Percentiles rank a stretch among this genome's conserved stretches.
phyloP scores from a whole-genome alignment of 2,113 vertebrate genomes.

The Heloderma charlesbogerti region DNA sequence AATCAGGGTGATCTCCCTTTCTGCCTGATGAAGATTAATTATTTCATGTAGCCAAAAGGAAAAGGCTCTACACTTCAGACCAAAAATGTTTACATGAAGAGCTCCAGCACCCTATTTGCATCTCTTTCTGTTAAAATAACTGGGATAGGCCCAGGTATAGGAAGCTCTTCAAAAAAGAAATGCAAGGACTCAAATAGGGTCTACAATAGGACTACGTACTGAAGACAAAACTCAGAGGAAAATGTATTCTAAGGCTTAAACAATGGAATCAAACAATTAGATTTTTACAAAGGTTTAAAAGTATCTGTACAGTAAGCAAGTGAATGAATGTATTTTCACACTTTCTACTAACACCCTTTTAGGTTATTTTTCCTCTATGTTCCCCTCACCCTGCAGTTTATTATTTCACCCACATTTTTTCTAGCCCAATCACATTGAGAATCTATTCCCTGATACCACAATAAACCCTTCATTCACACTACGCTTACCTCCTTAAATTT shows the following conservation, averaged over 20 bases:
- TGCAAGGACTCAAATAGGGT: background rate
- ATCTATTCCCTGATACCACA: background rate
- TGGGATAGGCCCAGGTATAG: background rate
- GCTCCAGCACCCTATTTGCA: background rate
- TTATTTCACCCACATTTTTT: background rate
- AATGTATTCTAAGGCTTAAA: background rate
- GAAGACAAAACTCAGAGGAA: background rate
- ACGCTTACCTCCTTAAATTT: background rate
- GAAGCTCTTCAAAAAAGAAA: background rate
- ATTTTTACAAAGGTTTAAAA: background rate
- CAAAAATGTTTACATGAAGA: background rate
- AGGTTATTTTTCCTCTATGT: background rate
- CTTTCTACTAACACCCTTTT: background rate
- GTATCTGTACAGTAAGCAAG: background rate
- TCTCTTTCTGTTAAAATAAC: background rate
- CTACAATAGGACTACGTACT: background rate
- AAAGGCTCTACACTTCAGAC: background rate
- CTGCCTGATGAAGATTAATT: background rate
- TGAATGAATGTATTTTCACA: background rate
- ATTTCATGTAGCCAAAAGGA: background rate
- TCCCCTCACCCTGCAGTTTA: background rate
- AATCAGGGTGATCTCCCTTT: background rate
- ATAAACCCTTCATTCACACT: background rate
- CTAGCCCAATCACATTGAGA: background rate
- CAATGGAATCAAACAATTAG: rapidly evolving